These are phyloP conservation scores for Apogon talboti DNA, from an alignment of 2,797 vertebrate species.

Conservation along the genomic window DNA sequence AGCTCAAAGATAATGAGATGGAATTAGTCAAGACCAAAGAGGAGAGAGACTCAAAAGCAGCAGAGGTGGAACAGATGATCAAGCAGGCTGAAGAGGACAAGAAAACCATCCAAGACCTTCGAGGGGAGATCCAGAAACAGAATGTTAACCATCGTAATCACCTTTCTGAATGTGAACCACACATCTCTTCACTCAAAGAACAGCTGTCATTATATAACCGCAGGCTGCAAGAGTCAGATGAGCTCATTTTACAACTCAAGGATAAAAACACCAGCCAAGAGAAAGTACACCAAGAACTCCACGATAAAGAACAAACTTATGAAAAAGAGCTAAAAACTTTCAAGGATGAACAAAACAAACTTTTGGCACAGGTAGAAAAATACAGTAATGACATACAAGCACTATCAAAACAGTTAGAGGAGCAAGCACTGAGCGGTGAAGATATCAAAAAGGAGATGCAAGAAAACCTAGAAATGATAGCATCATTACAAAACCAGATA, in stretches of 20 bases:
- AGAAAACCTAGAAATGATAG: slow-evolving; percentile 80
- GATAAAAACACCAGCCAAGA: slow-evolving; percentile 73
- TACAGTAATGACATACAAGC: slow-evolving; percentile 76
- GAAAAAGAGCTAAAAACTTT: slow-evolving; percentile 86
- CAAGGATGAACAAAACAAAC: slow-evolving; percentile 85
- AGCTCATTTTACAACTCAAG: slow-evolving; percentile 77
- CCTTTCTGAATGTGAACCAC: slow-evolving; percentile 83
- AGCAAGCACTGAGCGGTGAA: slow-evolving; percentile 72
- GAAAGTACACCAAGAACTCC: slow-evolving; percentile 73
- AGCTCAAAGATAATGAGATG: slow-evolving; percentile 73
- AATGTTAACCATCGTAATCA: slow-evolving; percentile 71
- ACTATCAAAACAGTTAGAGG: slow-evolving; percentile 77
- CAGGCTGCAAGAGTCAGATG: slow-evolving; percentile 79
- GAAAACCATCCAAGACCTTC: slow-evolving; percentile 82
- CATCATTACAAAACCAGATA: slow-evolving; percentile 80
- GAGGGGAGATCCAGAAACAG: slow-evolving; percentile 83
- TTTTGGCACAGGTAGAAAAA: slow-evolving; percentile 81
- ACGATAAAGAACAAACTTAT: slow-evolving; percentile 78
- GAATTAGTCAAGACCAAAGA: slow-evolving; percentile 76
- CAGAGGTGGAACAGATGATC: slow-evolving; percentile 81
- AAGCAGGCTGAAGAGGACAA: slow-evolving; percentile 81
- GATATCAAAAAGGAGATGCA: slow-evolving; percentile 67
- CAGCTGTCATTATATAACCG: slow-evolving; percentile 76
- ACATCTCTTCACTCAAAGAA: slow-evolving; percentile 85
- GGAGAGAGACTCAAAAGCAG: slow-evolving; percentile 77